Percentiles rank a stretch among this genome's conserved stretches.
Conservation (phyloP, 2,113 vertebrate species). For the Laterallus jamaicensis region DNA sequence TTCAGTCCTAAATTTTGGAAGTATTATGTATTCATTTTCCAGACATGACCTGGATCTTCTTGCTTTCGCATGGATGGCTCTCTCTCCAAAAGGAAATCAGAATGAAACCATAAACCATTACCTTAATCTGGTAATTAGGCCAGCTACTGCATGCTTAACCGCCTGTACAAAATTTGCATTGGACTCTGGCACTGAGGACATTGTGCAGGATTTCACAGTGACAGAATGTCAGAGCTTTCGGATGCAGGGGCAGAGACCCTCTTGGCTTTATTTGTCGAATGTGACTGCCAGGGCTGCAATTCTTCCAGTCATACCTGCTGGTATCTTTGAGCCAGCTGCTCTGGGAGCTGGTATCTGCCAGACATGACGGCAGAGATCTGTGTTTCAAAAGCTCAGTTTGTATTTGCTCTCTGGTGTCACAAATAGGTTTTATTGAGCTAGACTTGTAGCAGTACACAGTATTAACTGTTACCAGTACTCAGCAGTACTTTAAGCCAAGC, state of each 20-base stretch:
- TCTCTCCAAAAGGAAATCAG: neutral
- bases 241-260: neutral
- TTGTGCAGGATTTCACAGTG: neutral
- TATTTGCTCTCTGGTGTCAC: neutral
- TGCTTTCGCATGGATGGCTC: neutral
- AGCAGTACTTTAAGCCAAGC: neutral
- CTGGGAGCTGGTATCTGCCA: neutral
- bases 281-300: neutral
- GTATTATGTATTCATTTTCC: neutral
- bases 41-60: neutral
- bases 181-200: fast-evolving
- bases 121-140: neutral
- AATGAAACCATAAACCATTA: neutral
- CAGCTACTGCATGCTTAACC: neutral
- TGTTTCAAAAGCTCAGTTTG: neutral
- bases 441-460: neutral
- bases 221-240: neutral
- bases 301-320: neutral
- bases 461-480: neutral
- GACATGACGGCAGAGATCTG: fast-evolving
- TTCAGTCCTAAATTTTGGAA: neutral
- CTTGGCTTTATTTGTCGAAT: neutral
- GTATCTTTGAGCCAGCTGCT: neutral
- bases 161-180: neutral
- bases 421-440: neutral